Percentiles rank a stretch among this genome's conserved stretches.
These are phyloP conservation scores for Falco cherrug DNA, from an alignment of 2,797 vertebrate genomes.

Conservation along the genomic window DNA sequence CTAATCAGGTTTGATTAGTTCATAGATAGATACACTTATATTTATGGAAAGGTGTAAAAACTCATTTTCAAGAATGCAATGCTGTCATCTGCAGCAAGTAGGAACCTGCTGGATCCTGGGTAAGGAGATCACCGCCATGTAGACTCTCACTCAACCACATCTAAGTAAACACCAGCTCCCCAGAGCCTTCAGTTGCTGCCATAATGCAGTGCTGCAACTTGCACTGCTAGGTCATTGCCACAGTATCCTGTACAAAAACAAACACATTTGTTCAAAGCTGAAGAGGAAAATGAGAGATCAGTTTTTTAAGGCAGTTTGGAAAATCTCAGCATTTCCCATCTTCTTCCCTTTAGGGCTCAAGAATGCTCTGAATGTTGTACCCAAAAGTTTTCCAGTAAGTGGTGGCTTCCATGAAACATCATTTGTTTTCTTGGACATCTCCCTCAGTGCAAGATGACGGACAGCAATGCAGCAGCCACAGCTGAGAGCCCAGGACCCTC, in stretches of 20 bases:
- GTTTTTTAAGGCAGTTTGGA: neutral
- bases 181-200: neutral
- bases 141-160: neutral
- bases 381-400: neutral
- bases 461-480: neutral
- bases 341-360: neutral
- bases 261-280: neutral
- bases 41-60: neutral
- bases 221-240: neutral
- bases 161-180: neutral
- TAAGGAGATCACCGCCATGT: neutral
- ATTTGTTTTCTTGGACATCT: neutral
- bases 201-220: rapidly evolving
- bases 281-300: neutral
- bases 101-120: neutral
- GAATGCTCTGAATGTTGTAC: neutral
- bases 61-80: neutral
- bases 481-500: neutral
- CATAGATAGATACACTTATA: neutral
- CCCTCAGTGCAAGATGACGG: neutral
- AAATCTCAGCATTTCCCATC: neutral
- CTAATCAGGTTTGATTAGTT: neutral
- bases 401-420: neutral
- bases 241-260: neutral
- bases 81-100: neutral